A percentile compares a stretch with the other conserved stretches of the same genome.
Evolutionary conservation across 2,888 invertebrate species (phyloP).

Genomic region (Vesta saturnalis): DNA sequence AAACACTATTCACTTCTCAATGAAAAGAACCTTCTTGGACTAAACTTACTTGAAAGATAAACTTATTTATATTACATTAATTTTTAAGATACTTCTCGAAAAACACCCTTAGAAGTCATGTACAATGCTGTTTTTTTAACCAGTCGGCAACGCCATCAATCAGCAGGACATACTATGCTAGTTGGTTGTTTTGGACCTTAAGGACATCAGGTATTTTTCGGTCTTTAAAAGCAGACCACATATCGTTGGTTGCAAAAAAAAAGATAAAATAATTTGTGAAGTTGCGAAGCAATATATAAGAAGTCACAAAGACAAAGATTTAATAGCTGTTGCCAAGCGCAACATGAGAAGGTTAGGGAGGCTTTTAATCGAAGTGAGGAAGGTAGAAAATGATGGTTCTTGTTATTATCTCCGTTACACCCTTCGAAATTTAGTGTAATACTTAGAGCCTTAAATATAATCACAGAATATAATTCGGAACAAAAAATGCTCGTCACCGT

Average conservation of each 20-base stretch:
- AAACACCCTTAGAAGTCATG: background rate
- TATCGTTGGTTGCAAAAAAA: conserved; percentile 40
- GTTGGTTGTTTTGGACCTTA: conserved; percentile 37
- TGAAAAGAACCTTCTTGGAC: too few relatives aligned
- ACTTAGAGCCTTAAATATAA: conserved; percentile 14
- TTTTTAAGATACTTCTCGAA: background rate
- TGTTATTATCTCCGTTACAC: conserved; percentile 10
- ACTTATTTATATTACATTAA: too few relatives aligned
- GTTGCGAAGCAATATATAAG: conserved; percentile 29
- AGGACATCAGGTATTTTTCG: conserved; percentile 32
- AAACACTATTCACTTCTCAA: too few relatives aligned
- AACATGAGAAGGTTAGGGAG: conserved; percentile 28
- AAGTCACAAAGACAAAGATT: conserved; percentile 40
- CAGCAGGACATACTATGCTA: conserved; percentile 28
- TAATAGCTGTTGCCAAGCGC: conserved; percentile 36
- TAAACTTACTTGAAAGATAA: too few relatives aligned
- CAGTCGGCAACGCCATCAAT: conserved; percentile 21
- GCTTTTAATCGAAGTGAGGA: conserved; percentile 13
- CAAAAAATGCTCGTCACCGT: too few relatives aligned
- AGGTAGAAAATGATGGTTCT: conserved; percentile 13
- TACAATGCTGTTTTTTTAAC: conserved; percentile 12
- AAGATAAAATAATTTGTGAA: conserved; percentile 41
- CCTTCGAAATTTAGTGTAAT: conserved; percentile 24
- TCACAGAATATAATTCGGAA: conserved; percentile 27
- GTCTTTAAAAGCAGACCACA: conserved; percentile 34